Evolutionary conservation across 2,888 invertebrate genomes (phyloP).

Genomic region (Luperina testacea): DNA sequence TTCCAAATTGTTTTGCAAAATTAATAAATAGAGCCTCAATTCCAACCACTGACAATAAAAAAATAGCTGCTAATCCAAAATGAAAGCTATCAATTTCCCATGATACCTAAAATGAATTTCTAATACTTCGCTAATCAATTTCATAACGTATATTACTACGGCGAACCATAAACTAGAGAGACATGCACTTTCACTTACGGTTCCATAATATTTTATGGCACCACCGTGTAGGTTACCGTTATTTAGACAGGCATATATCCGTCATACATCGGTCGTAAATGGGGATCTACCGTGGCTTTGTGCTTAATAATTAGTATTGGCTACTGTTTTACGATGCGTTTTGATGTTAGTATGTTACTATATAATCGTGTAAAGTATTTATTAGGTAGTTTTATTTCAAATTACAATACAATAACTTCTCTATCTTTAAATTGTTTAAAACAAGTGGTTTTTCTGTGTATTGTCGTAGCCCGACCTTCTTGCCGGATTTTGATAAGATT

Average conservation of each 20-base stretch:
- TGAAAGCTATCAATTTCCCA: constrained; percentile 57
- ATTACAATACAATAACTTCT: neutral
- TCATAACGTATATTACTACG: constrained; percentile 51
- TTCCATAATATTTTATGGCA: constrained; percentile 49
- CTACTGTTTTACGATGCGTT: constrained; percentile 18
- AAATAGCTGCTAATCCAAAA: constrained; percentile 14
- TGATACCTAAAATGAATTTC: constrained; percentile 45
- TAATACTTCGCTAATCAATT: constrained; percentile 59
- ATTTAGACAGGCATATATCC: constrained; percentile 36
- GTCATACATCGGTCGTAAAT: constrained; percentile 34
- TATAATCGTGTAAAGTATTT: neutral
- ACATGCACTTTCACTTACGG: constrained; percentile 61
- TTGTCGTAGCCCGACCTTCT: neutral
- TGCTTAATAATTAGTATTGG: constrained; percentile 8
- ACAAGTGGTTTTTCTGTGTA: neutral
- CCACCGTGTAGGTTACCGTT: constrained; percentile 26
- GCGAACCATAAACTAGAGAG: constrained; percentile 37
- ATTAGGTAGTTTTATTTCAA: neutral
- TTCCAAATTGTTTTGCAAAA: neutral
- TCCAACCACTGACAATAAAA: neutral
- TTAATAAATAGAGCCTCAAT: neutral
- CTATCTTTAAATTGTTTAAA: neutral
- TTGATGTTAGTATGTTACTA: neutral
- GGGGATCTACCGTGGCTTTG: constrained; percentile 8
- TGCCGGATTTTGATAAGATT: neutral